Evolutionary conservation across 2,888 invertebrate genomes (phyloP).

Genomic region (Ochropleura leucogaster): DNA sequence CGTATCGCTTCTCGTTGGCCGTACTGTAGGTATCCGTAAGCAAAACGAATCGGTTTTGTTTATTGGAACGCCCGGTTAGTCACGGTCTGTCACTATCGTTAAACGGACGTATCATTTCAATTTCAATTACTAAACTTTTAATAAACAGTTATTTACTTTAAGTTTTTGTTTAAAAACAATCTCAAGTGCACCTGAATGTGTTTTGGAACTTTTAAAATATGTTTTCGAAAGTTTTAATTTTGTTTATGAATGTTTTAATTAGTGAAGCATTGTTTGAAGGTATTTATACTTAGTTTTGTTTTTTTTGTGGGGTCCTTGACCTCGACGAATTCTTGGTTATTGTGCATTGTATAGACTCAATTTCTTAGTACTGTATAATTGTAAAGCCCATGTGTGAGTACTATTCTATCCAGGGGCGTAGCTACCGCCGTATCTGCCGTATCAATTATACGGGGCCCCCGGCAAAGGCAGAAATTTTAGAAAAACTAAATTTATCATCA

Average conservation of each 20-base stretch:
- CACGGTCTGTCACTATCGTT: not conserved
- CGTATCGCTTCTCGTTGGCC: too few species aligned
- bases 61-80: too few species aligned
- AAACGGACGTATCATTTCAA: not conserved
- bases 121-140: rapidly evolving
- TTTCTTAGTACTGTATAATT: too few species aligned
- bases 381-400: too few species aligned
- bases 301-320: not conserved
- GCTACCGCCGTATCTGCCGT: too few species aligned
- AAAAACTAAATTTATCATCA: too few species aligned
- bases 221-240: conserved; percentile 18
- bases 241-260: conserved; percentile 13
- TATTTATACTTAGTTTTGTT: conserved; percentile 13
- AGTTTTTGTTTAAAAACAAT: not conserved
- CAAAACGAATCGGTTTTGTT: too few species aligned
- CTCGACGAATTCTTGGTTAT: not conserved
- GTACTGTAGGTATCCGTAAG: too few species aligned
- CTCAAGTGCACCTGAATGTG: not conserved
- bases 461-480: too few species aligned
- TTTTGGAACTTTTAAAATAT: not conserved
- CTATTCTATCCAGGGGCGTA: too few species aligned
- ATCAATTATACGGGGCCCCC: too few species aligned
- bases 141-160: not conserved
- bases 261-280: conserved; percentile 35
- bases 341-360: too few species aligned